Evolutionary conservation across 2,888 invertebrate genomes (phyloP).

Genomic region (Craniophora ligustri): DNA sequence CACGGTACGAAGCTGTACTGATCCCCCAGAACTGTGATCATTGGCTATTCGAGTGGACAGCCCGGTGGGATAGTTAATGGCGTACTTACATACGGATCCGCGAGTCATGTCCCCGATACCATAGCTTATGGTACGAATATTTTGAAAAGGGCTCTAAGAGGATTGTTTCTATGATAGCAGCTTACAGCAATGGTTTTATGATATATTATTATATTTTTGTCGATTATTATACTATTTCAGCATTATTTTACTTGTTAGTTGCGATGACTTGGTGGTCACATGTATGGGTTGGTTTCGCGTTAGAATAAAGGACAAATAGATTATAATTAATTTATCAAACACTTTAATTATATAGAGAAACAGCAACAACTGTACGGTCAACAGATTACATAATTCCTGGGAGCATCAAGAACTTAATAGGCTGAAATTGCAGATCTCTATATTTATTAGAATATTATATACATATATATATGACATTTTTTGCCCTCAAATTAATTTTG

Average conservation of each 20-base stretch:
- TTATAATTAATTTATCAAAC: too few species aligned
- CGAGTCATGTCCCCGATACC: constrained; percentile 32
- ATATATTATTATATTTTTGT: not conserved
- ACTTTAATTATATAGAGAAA: too few species aligned
- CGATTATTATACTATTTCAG: not conserved
- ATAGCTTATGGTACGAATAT: constrained; percentile 44
- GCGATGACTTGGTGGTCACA: too few species aligned
- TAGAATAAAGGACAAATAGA: too few species aligned
- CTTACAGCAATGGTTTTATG: constrained; percentile 9
- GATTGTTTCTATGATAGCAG: constrained; percentile 27
- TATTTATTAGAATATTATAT: too few species aligned
- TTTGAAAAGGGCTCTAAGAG: constrained; percentile 36
- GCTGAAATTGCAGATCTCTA: too few species aligned
- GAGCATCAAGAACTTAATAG: too few species aligned
- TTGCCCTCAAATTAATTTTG: too few species aligned
- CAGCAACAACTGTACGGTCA: too few species aligned
- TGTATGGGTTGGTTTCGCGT: too few species aligned
- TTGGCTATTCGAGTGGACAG: constrained; percentile 36
- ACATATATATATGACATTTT: too few species aligned
- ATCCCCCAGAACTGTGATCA: constrained; percentile 45
- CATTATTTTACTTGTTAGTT: not conserved
- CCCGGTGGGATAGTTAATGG: constrained; percentile 37
- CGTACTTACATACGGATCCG: constrained; percentile 40
- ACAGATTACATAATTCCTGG: too few species aligned
- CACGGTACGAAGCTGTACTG: constrained; percentile 33